phyloP scores from a whole-genome alignment of 2,888 invertebrate species.

The Acanthococcus lagerstroemiae region DNA sequence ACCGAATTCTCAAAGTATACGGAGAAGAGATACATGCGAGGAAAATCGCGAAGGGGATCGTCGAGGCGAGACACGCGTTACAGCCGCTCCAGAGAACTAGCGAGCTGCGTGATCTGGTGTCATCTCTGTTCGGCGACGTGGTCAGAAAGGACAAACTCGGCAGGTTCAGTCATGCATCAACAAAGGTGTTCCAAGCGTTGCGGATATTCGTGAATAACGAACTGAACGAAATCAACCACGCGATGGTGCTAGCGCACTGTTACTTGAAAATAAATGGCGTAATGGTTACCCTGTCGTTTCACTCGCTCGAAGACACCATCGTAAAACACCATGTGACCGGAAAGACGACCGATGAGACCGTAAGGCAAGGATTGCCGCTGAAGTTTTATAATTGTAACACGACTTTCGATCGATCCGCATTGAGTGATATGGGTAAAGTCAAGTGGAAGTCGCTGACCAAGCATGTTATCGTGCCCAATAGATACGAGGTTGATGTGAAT shows the following conservation, averaged over 20 bases:
- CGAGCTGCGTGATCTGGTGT: constrained; percentile 67
- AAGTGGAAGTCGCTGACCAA: constrained; percentile 72
- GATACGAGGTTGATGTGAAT: constrained; percentile 64
- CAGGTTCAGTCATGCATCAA: constrained; percentile 68
- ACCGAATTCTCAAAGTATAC: constrained; percentile 75
- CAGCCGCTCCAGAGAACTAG: constrained; percentile 68
- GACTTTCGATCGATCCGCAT: constrained; percentile 46
- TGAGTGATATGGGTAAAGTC: constrained; percentile 52
- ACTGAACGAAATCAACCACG: constrained; percentile 87
- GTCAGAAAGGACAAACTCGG: constrained; percentile 61
- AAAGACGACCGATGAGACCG: constrained; percentile 60
- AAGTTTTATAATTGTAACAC: constrained; percentile 58
- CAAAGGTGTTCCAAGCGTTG: constrained; percentile 86
- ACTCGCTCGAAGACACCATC: constrained; percentile 87
- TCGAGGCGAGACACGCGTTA: constrained; percentile 63
- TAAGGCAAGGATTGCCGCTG: constrained; percentile 59
- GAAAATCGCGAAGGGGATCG: constrained; percentile 74
- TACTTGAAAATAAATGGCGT: constrained; percentile 69
- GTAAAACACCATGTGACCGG: constrained; percentile 80
- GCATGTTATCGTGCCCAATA: constrained; percentile 64
- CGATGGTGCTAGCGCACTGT: constrained; percentile 62
- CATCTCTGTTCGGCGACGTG: constrained; percentile 50
- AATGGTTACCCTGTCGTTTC: constrained; percentile 75
- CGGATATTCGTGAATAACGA: constrained; percentile 95
- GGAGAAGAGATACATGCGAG: constrained; percentile 83